phyloP scores from a whole-genome alignment of 2,888 invertebrate genomes.

The Orchesellides sinensis region DNA sequence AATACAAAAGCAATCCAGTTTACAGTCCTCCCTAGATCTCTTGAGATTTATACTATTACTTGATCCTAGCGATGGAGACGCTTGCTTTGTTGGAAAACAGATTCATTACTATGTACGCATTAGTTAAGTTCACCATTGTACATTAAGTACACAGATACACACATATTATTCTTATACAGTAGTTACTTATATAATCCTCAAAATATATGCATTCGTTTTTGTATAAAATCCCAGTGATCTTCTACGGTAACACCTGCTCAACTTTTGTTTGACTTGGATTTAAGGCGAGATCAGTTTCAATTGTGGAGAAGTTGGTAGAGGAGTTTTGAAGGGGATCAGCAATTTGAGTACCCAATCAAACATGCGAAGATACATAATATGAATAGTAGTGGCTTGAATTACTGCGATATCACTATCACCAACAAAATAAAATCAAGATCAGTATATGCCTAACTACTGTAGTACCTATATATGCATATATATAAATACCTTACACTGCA shows the following conservation, averaged over 20 bases:
- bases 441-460: too few relatives aligned
- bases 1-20: conserved; percentile 52
- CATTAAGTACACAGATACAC: too few relatives aligned
- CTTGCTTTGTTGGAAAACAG: conserved; percentile 13
- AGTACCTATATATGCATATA: too few relatives aligned
- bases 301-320: conserved; percentile 4
- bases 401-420: too few relatives aligned
- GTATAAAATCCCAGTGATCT: conserved; percentile 40
- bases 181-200: background rate
- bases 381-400: too few relatives aligned
- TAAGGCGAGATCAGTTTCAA: background rate
- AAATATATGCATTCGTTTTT: too few relatives aligned
- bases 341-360: too few relatives aligned
- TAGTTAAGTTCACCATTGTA: too few relatives aligned
- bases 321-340: conserved; percentile 36
- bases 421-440: too few relatives aligned
- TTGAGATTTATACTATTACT: conserved; percentile 24
- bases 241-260: conserved; percentile 58
- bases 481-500: too few relatives aligned
- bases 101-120: conserved; percentile 11
- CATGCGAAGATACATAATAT: too few relatives aligned
- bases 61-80: background rate
- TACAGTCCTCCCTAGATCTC: conserved; percentile 29
- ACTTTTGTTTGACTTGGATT: conserved; percentile 54
- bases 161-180: background rate